Evolutionary conservation across 2,888 invertebrate genomes (phyloP).

Genomic region (Drosophila cyrtoloma): DNA sequence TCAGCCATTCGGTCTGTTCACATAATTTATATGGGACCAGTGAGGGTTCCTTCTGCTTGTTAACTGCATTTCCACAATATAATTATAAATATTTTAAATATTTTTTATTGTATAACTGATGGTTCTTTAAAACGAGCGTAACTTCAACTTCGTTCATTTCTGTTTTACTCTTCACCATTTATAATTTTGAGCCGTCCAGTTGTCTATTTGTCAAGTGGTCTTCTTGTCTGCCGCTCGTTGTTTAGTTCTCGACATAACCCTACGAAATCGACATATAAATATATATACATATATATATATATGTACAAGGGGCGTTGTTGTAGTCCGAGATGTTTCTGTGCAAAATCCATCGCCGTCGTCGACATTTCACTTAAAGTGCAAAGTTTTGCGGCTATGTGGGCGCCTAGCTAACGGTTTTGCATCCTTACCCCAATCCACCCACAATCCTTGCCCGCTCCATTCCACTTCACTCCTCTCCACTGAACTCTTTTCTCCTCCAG

Average conservation of each 20-base stretch:
- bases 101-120: neutral
- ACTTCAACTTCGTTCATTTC: neutral
- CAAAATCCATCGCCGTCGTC: constrained; percentile 48
- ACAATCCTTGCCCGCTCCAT: neutral
- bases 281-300: constrained; percentile 1
- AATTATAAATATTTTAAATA: neutral
- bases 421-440: constrained; percentile 10
- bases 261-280: constrained; percentile 1
- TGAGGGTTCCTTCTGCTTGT: neutral
- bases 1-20: neutral
- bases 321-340: constrained; percentile 33
- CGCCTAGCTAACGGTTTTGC: constrained; percentile 34
- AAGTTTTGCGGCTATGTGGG: constrained; percentile 67
- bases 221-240: constrained; percentile 4
- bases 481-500: neutral
- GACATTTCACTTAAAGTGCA: constrained; percentile 61
- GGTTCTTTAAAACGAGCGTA: neutral
- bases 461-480: neutral
- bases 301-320: constrained; percentile 33
- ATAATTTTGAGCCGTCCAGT: neutral
- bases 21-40: neutral
- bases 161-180: neutral
- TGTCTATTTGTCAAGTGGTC: neutral
- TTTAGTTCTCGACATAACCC: constrained; percentile 13
- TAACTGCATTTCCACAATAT: no score